Evolutionary conservation across 2,113 vertebrate genomes (phyloP), one percentile per base, ranked within the genome.

Genomic region (Dicerorhinus sumatrensis): DNA sequence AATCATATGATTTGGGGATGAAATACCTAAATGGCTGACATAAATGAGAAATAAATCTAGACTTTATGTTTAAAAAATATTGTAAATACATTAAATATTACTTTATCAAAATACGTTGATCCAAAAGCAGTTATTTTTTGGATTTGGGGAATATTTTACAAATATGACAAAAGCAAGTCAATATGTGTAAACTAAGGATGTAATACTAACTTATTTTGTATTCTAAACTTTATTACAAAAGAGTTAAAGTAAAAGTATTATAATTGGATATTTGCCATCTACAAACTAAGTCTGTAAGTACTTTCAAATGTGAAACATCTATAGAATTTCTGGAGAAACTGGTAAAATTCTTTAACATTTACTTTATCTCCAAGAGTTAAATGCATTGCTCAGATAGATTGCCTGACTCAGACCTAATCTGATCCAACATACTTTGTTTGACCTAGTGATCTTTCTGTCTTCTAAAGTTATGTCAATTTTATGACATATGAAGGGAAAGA

Each of bases 401-500:
- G 33, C 13, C 20, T 69, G 46, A 91, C n/a, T 72, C 63, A 95
- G 73, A 54, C 46, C 82, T 56, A 56, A 81, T 62, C 70, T 79
- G 58, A 88, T 86, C 48, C 7, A 90, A 83, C 60, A 46, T 51
- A 46, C 58, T 93, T 94, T 81, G 31, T 92, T 77, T 85, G 98
- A 95, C 94, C 76, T 86, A 58, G 67, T 94, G 91, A 82, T 92
- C 88, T 63, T 67, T 82, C 33, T 33, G 3, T 88, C 95, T 84
- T 90, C 88, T 88, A 46, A 18, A 72, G 42, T 84, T 65, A 67
- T 84, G 87, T 90, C 93, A 91, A n/a, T 60, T 94, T 96, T 75
- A 72, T 82, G 84, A 94, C 77, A 75, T 46, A 70, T 89, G 31
- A 63, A 56, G 31, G n/a, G 56, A 95, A 95, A 88, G 91, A 98